Base-by-base conservation (phyloP, 2,888 invertebrate genomes). In the Cephus runcator region DNA sequence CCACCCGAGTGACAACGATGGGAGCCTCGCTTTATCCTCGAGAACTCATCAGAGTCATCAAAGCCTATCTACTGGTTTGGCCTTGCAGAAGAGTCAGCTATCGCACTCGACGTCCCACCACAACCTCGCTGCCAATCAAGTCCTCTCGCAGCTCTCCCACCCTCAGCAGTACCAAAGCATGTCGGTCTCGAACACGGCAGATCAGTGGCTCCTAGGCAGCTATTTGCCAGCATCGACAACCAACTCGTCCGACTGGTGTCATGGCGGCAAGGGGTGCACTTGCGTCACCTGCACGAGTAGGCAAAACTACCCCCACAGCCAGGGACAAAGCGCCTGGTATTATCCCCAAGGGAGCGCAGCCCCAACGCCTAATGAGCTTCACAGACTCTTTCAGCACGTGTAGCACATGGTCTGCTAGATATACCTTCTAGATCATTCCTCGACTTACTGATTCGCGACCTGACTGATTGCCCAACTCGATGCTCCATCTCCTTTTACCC, bases 331-430 rank as follows among this genome's bases (percentile, higher is more conserved):
- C 36, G 15, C 31, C 75, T 77, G 77, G 77, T 77, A 77, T 69
- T 77, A 77, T 35, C 77, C 77, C 69, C 77, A 77, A 35, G 74
- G 75, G 69, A 69, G 75, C 40, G 69, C 77, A 34, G 69, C 75
- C 69, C 69, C 75, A 69, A 77, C 75, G 75, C 69, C 77, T 34
- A 77, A 73, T 35, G 74, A 77, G 34, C 77, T 77, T 33, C 77
- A 77, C 75, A 77, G 77, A 40, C 77, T 77, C 40, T 77, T 77
- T 36, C 77, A 77, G 75, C 74, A 77, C 75, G 77, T 77, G 75
- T 77, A 77, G 77, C 77, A 77, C 69, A 77, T 36, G 77, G 77
- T 77, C 75, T 77, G 77, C 31, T 77, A 71, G 71, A 33, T 33
- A 34, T 75, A 77, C 34, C 69, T 33, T 30, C 36, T 69, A 36